Conservation (phyloP, 2,888 invertebrate genomes). For the Spialia ferax region DNA sequence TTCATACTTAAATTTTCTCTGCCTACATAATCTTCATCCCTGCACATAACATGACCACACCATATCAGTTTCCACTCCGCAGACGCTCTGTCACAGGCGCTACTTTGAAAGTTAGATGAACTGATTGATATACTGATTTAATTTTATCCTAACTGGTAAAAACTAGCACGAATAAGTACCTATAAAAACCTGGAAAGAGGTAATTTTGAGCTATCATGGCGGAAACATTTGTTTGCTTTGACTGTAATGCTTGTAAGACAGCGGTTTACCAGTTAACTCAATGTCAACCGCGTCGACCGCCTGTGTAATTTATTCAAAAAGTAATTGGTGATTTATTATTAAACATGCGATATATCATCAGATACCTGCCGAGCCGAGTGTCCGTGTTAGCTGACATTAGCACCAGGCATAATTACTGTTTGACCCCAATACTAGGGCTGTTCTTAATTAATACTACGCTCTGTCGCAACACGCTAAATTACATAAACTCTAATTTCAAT, state of each 20-base stretch:
- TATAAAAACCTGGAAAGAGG: not conserved
- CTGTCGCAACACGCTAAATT: conserved; percentile 33
- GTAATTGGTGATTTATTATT: conserved; percentile 25
- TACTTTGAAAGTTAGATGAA: too few relatives aligned
- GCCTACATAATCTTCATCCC: too few relatives aligned
- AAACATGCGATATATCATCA: conserved; percentile 35
- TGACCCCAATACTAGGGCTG: conserved; percentile 68
- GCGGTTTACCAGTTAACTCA: conserved; percentile 18
- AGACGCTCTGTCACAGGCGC: too few relatives aligned
- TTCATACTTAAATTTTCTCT: too few relatives aligned
- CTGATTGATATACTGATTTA: too few relatives aligned
- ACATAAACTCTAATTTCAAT: conserved; percentile 52
- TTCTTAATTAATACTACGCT: conserved; percentile 65
- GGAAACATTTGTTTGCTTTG: not conserved
- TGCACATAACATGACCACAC: too few relatives aligned
- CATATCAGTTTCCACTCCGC: too few relatives aligned
- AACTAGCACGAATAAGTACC: too few relatives aligned
- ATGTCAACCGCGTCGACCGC: conserved; percentile 6
- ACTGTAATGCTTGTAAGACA: conserved; percentile 12
- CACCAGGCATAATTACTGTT: conserved; percentile 67
- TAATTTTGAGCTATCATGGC: not conserved
- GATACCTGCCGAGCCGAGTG: conserved; percentile 45
- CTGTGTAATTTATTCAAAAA: conserved; percentile 30
- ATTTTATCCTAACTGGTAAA: too few relatives aligned
- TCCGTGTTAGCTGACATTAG: conserved; percentile 64